A percentile compares a stretch with the other conserved stretches of the same genome.
phyloP scores from a whole-genome alignment of 2,888 invertebrate species.

The Stenodema calcarata region DNA sequence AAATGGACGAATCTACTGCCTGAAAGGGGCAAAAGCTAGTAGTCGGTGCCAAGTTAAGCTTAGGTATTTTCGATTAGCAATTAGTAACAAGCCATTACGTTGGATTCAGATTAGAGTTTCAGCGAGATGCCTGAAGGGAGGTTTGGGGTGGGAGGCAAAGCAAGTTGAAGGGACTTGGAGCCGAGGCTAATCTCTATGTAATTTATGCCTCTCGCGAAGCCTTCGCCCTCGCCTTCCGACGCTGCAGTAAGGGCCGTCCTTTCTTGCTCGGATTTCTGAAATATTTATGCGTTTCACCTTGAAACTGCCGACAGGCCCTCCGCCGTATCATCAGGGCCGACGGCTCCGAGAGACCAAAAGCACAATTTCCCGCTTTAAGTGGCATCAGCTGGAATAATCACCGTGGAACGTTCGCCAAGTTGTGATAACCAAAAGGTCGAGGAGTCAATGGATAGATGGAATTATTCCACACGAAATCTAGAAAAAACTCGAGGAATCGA shows the following conservation, averaged over 20 bases:
- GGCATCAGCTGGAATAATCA: neutral
- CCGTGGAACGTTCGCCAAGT: neutral
- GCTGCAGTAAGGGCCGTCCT: neutral
- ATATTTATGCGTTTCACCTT: conserved; percentile 36
- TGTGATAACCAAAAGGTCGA: neutral
- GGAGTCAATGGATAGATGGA: too few relatives aligned
- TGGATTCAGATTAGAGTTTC: conserved; percentile 32
- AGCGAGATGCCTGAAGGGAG: neutral
- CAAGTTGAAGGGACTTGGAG: neutral
- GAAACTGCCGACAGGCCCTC: conserved; percentile 15
- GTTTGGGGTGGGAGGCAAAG: neutral
- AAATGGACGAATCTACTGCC: neutral
- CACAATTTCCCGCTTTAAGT: neutral
- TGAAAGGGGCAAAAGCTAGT: neutral
- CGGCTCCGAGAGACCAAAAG: neutral
- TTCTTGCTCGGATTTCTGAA: conserved; percentile 8
- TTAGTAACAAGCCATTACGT: conserved; percentile 48
- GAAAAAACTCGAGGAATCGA: too few relatives aligned
- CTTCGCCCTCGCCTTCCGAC: neutral
- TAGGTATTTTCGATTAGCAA: conserved; percentile 42
- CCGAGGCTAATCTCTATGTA: conserved; percentile 25
- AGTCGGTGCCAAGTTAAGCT: conserved; percentile 33
- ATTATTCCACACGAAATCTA: too few relatives aligned
- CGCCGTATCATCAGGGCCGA: neutral
- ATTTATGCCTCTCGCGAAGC: conserved; percentile 22